Conservation (phyloP, 1,140 invertebrate genomes). For the Ips typographus region DNA sequence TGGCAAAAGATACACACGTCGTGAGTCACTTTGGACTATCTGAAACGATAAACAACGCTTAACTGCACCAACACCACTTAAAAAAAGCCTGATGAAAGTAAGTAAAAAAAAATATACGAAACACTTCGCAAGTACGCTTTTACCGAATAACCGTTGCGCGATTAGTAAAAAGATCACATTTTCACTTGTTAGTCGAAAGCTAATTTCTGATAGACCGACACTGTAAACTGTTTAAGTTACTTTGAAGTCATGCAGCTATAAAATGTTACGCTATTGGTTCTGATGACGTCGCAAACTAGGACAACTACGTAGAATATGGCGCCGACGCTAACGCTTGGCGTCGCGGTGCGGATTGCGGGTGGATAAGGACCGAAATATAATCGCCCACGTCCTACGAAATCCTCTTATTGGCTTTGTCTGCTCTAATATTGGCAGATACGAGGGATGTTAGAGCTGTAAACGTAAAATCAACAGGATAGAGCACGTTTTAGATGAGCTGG, state of each 20-base stretch:
- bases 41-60: not conserved
- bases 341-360: conserved; percentile 24
- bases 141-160: no score
- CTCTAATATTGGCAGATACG: no score
- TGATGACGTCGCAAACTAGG: not conserved
- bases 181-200: not conserved
- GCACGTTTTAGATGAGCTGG: no score
- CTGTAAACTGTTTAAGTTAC: not conserved
- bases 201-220: not conserved
- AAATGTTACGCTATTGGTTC: not conserved
- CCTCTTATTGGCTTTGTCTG: no score
- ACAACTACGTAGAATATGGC: not conserved
- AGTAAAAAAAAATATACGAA: not conserved
- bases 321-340: conserved; percentile 23
- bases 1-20: no score
- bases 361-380: conserved; percentile 7
- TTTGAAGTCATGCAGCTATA: conserved; percentile 1
- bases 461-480: no score
- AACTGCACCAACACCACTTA: not conserved
- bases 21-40: no score
- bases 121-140: no score
- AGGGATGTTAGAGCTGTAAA: no score
- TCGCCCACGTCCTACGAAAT: not conserved
- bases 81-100: not conserved
- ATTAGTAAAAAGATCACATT: no score